Base-by-base conservation (phyloP, 2,113 vertebrate species). In the Todiramphus saurophagus region DNA sequence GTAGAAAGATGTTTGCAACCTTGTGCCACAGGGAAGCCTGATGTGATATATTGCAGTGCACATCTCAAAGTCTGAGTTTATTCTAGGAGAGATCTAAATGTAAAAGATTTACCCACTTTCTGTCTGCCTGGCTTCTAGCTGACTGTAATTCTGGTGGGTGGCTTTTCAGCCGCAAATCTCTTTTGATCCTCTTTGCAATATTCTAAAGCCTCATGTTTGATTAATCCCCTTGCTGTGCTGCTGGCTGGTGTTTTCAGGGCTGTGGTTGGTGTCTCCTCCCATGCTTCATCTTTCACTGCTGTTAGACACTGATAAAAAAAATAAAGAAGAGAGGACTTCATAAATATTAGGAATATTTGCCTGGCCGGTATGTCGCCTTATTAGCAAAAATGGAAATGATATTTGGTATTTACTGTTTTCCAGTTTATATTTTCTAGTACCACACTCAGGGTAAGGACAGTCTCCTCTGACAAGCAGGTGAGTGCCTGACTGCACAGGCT, bases 141-240 rank as follows among this genome's bases (percentile, higher is more conserved):
- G 76, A 76, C 94, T 91, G 48, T 70, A 81, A 93, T 90, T 93
- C 87, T 84, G 69, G 50, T 93, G 86, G 92, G 79, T 79, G 87
- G 91, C 77, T 97, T 96, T 96, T 93, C 89, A 90, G 72, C 56
- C 50, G 7, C 76, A 97, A 96, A 96, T 96, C 96, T 93, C 79
- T 94, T 78, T 66, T 95, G 93, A 97, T 97, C 96, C 96, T 96
- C 97, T 97, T 95, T 96, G 93, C 92, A 95, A 81, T 91, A 94
- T 90, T 97, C 90, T 96, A 96, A 95, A 95, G 89, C 82, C 69
- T 90, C 86, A 27, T 93, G 84, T 74, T 87, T 64, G 59, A 79
- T 89, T 97, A 97, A 97, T 96, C 96, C 51, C 72, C 86, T 93
- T 3, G 11, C 89, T 90, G 53, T 55, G 76, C 93, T 89, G 94